Percentiles rank a stretch among this genome's conserved stretches.
Conservation (phyloP, 2,888 invertebrate genomes). For the Tricholauxania praeusta region DNA sequence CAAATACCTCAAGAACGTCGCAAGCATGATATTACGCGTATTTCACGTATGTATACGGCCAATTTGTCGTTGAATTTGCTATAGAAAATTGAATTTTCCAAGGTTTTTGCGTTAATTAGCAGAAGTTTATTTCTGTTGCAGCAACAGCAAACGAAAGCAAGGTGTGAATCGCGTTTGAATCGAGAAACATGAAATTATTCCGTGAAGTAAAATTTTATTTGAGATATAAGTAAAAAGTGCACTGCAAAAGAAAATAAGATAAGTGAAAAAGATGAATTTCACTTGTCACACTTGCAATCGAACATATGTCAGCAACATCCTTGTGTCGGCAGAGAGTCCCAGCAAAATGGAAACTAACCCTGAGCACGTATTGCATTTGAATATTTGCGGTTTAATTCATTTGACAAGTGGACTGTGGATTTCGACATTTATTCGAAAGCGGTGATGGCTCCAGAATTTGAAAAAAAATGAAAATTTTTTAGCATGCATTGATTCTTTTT, state of each 20-base stretch:
- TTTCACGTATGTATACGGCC: no score
- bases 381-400: neutral
- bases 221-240: neutral
- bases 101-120: neutral
- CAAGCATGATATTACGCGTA: no score
- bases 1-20: conserved; percentile 9
- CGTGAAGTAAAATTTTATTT: neutral
- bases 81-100: no score
- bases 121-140: neutral
- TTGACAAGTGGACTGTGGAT: conserved; percentile 8
- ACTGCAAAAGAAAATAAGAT: neutral
- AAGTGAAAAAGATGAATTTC: neutral
- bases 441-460: neutral
- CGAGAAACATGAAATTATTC: neutral
- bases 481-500: no score
- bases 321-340: neutral
- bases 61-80: no score
- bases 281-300: conserved; percentile 10
- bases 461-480: no score
- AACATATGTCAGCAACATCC: neutral
- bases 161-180: neutral
- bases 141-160: neutral
- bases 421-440: conserved; percentile 21
- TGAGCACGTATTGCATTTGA: neutral
- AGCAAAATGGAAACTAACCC: neutral